phyloP scores from a whole-genome alignment of 2,888 invertebrate genomes.

The Eilema depressum region DNA sequence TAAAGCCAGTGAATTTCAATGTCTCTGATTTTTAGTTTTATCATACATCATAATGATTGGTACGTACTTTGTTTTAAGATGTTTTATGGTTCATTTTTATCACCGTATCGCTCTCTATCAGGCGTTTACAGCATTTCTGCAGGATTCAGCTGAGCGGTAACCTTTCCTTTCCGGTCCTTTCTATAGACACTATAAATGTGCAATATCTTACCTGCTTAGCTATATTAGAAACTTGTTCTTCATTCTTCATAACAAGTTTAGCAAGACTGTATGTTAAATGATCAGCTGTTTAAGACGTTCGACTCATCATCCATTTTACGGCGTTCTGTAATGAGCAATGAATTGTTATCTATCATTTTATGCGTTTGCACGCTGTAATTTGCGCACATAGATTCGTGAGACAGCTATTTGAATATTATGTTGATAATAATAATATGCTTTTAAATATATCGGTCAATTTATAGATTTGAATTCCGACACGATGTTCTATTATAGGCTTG shows the following conservation, averaged over 20 bases:
- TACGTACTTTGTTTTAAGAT: too few relatives aligned
- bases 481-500: constrained; percentile 39
- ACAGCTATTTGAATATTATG: constrained; percentile 59
- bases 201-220: background rate
- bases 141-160: background rate
- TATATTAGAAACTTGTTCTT: background rate
- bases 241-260: background rate
- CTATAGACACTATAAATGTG: background rate
- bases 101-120: too few relatives aligned
- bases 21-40: too few relatives aligned
- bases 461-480: constrained; percentile 36
- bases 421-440: constrained; percentile 50
- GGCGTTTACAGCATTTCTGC: too few relatives aligned
- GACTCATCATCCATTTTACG: constrained; percentile 42
- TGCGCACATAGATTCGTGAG: constrained; percentile 62
- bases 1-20: too few relatives aligned
- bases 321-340: constrained; percentile 53
- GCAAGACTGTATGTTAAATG: constrained; percentile 14
- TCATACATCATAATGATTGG: too few relatives aligned
- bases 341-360: constrained; percentile 48
- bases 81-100: too few relatives aligned
- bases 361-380: constrained; percentile 52
- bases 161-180: too few relatives aligned
- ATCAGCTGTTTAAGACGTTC: constrained; percentile 20
- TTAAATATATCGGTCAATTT: constrained; percentile 53